A percentile compares a stretch with the other conserved stretches of the same genome.
phyloP scores from a whole-genome alignment of 2,888 invertebrate genomes.

The Nineta flava region DNA sequence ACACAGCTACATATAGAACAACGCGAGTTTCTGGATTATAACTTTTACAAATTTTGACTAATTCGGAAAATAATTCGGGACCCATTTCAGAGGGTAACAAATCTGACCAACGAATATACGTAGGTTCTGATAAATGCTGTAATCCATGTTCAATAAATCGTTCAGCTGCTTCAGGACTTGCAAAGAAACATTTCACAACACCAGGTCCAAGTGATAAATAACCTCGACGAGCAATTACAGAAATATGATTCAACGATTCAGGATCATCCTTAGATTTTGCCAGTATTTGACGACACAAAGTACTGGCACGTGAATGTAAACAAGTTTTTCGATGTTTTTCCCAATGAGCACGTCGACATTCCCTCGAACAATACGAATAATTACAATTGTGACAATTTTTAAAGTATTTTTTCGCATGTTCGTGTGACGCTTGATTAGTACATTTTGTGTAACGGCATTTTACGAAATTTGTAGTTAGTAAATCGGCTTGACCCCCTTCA shows the following conservation, averaged over 20 bases:
- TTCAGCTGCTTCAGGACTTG: constrained; percentile 72
- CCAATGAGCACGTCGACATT: constrained; percentile 86
- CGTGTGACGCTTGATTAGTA: constrained; percentile 48
- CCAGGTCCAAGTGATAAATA: constrained; percentile 75
- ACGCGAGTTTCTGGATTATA: constrained; percentile 86
- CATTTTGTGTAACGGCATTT: constrained; percentile 70
- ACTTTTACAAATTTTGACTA: constrained; percentile 71
- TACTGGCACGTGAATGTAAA: constrained; percentile 77
- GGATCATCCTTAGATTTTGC: constrained; percentile 66
- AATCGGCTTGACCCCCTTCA: constrained; percentile 15
- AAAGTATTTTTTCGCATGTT: constrained; percentile 66
- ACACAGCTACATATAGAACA: constrained; percentile 77
- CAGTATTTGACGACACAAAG: constrained; percentile 72
- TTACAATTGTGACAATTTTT: constrained; percentile 93
- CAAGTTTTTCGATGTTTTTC: constrained; percentile 83
- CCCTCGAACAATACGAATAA: constrained; percentile 83
- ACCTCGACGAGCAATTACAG: constrained; percentile 69
- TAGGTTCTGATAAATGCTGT: constrained; percentile 62
- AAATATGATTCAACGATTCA: constrained; percentile 59
- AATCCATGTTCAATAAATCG: constrained; percentile 66
- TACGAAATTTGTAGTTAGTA: constrained; percentile 29
- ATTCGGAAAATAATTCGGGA: constrained; percentile 66
- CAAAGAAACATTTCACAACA: constrained; percentile 81
- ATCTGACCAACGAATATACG: constrained; percentile 72
- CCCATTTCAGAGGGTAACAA: constrained; percentile 81